Conservation (phyloP, 2,888 invertebrate genomes). For the Melanophora roralis region DNA sequence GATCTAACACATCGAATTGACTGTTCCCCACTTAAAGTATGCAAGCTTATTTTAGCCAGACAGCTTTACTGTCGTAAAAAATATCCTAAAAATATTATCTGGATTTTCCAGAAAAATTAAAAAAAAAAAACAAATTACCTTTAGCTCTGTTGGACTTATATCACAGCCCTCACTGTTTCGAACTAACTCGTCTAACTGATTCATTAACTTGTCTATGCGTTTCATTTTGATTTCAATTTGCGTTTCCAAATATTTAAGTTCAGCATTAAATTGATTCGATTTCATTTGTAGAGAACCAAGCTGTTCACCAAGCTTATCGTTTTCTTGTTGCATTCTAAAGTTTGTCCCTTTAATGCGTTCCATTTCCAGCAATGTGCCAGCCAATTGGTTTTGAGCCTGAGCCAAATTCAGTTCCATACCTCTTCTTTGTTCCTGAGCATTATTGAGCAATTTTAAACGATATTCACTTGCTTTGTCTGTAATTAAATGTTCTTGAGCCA, state of each 20-base stretch:
- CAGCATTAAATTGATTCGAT: slow-evolving; percentile 76
- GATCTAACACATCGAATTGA: too few species aligned
- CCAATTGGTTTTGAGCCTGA: slow-evolving; percentile 80
- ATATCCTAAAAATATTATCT: too few species aligned
- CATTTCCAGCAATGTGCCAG: slow-evolving; percentile 77
- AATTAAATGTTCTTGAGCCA: slow-evolving; percentile 83
- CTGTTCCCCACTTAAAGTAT: too few species aligned
- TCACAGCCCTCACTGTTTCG: slow-evolving; percentile 78
- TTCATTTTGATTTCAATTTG: slow-evolving; percentile 78
- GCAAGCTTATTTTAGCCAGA: too few species aligned
- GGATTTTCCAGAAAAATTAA: too few species aligned
- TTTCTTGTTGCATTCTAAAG: slow-evolving; percentile 68
- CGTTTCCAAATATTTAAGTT: slow-evolving; percentile 77
- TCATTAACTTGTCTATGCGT: slow-evolving; percentile 78
- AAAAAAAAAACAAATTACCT: slow-evolving; percentile 53
- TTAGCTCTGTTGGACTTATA: slow-evolving; percentile 59
- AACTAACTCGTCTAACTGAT: slow-evolving; percentile 78
- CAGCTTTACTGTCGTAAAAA: too few species aligned
- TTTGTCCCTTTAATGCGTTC: slow-evolving; percentile 73
- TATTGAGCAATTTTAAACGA: slow-evolving; percentile 76
- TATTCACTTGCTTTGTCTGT: slow-evolving; percentile 83
- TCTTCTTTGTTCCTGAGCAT: slow-evolving; percentile 77
- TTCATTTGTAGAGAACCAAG: slow-evolving; percentile 77
- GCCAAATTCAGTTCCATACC: slow-evolving; percentile 74
- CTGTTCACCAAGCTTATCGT: slow-evolving; percentile 67